Evolutionary conservation across 2,888 invertebrate species (phyloP), one percentile per base, ranked within the genome.

Genomic region (Brachyopa scutellaris): DNA sequence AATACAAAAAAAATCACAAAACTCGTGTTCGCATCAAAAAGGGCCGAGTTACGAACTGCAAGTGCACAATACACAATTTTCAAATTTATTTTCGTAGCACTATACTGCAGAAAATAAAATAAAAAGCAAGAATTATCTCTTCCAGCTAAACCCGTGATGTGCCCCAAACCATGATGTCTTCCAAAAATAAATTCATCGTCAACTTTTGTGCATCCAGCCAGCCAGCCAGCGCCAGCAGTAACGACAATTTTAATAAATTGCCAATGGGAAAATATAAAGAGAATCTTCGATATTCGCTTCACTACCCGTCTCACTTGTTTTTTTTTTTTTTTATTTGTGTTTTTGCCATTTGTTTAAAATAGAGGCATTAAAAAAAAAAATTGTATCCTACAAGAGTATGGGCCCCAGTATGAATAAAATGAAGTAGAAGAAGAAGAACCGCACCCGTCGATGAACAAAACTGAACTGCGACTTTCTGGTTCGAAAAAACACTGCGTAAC

Each of bases 391-490:
- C 55, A 17, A 33, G 62, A 61, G 21, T 23, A n/a, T 11, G 29
- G 29, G 15, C 53, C 45, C 38, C 13, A 55, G 59, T 62, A 49
- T 17, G 19, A 8, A 53, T 9, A 86, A 66, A 69, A n/a, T n/a
- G 67, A 15, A 67, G 42, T 73, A 53, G 55, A 78, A 82, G 83
- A 74, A 64, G 49, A 84, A 59, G 84, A 86, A 85, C 87, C 87
- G 84, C 87, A 87, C 87, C 86, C 86, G 85, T 84, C 84, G 76
- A 84, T 53, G 79, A 61, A 82, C 80, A 83, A 85, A 85, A 85
- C 84, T 84, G 80, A 84, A 87, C 86, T 87, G 85, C 38, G 67
- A 67, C 67, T 62, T 66, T 70, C 6, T 53, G 11, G n/a, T 38
- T 36, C 5, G 26, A 26, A 7, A 62, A 80, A 80, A 64, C 49